phyloP scores from a whole-genome alignment of 2,888 invertebrate genomes.

The Aphidius colemani region DNA sequence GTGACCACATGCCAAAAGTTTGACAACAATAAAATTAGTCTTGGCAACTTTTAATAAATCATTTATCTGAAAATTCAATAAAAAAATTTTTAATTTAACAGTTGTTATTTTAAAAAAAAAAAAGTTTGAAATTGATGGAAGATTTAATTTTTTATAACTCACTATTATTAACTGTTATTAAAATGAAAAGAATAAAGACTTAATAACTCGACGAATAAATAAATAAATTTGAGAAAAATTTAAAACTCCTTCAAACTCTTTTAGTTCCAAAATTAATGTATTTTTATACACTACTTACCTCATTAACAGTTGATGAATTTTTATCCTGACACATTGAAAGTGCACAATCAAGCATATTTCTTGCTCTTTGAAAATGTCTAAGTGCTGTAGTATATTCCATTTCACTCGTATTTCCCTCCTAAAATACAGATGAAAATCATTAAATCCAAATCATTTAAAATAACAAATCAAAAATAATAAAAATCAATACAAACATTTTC shows the following conservation, averaged over 20 bases:
- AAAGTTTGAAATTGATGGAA: background rate
- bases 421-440: conserved; percentile 27
- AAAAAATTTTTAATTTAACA: conserved; percentile 11
- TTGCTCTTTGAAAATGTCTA: conserved; percentile 90
- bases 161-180: too few relatives aligned
- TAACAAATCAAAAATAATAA: background rate
- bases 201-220: too few relatives aligned
- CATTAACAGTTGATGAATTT: conserved; percentile 52
- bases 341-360: conserved; percentile 82
- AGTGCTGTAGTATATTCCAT: conserved; percentile 77
- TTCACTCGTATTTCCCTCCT: conserved; percentile 52
- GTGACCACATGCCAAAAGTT: conserved; percentile 89
- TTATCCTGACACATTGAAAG: conserved; percentile 74
- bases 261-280: too few relatives aligned
- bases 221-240: too few relatives aligned
- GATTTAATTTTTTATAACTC: too few relatives aligned
- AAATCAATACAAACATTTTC: conserved; percentile 46
- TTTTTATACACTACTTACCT: conserved; percentile 45
- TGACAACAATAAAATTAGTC: conserved; percentile 94
- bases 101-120: background rate
- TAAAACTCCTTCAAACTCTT: too few relatives aligned
- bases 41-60: conserved; percentile 89
- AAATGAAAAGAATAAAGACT: too few relatives aligned
- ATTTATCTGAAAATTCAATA: conserved; percentile 66
- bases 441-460: background rate